A percentile compares a stretch with the other conserved stretches of the same genome.
phyloP scores from a whole-genome alignment of 1,140 invertebrate species.

The Nasonia longicornis region DNA sequence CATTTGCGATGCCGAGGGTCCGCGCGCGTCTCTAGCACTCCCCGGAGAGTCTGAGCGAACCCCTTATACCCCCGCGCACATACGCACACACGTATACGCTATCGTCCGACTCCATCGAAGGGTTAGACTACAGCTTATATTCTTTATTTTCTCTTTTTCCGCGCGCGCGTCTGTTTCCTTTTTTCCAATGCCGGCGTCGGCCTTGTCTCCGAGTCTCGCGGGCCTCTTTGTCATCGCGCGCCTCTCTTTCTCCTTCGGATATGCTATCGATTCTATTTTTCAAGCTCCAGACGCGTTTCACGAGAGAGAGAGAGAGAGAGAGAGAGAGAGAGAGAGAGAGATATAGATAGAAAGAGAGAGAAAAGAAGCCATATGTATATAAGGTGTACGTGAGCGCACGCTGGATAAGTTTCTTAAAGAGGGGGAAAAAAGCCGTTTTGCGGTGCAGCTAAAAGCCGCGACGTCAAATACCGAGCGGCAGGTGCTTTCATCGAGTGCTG shows the following conservation, averaged over 20 bases:
- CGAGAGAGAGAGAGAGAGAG: not conserved
- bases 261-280: constrained; percentile 59
- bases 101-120: constrained; percentile 58
- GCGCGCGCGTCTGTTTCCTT: not conserved
- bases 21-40: constrained; percentile 59
- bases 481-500: constrained; percentile 15
- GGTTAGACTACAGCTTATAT: constrained; percentile 48
- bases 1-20: constrained; percentile 58
- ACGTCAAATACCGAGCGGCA: not conserved
- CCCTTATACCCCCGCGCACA: constrained; percentile 1
- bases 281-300: constrained; percentile 47
- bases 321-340: not conserved
- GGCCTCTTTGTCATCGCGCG: constrained; percentile 35
- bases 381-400: not conserved
- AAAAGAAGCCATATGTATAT: not conserved
- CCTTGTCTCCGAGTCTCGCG: not conserved
- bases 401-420: constrained; percentile 23
- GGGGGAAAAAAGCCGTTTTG: not conserved
- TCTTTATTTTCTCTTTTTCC: constrained; percentile 21
- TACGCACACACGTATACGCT: constrained; percentile 26
- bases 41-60: constrained; percentile 54
- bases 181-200: not conserved
- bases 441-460: constrained; percentile 5
- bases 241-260: constrained; percentile 1
- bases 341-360: not conserved